Conservation (phyloP, 2,797 vertebrate genomes). For the Falco berigora region DNA sequence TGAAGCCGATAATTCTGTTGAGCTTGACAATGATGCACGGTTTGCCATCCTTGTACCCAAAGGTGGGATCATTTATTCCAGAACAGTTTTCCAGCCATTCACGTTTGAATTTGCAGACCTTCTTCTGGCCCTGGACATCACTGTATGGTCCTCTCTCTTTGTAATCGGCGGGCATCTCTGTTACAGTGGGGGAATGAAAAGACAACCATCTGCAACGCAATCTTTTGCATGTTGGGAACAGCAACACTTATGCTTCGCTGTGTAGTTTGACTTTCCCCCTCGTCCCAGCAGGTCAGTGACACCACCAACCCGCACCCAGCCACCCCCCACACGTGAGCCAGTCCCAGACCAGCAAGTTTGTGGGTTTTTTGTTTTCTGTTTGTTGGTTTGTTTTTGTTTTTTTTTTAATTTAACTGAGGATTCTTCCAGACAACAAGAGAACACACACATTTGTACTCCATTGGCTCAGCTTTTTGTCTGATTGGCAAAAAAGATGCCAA, state of each 20-base stretch:
- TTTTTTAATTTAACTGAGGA: not conserved
- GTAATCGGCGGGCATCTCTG: slow-evolving; percentile 63
- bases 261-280: not conserved
- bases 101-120: slow-evolving; percentile 81
- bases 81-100: slow-evolving; percentile 81
- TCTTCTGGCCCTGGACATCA: slow-evolving; percentile 35
- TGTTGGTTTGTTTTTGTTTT: no score
- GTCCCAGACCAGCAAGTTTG: not conserved
- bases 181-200: not conserved
- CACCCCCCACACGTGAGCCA: fast-evolving
- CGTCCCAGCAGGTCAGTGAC: not conserved
- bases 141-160: slow-evolving; percentile 73
- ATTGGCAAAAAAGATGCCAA: no score
- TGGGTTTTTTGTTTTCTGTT: no score
- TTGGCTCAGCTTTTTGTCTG: not conserved
- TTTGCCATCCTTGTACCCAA: slow-evolving; percentile 81
- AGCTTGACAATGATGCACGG: slow-evolving; percentile 93
- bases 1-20: slow-evolving; percentile 91
- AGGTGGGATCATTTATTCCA: slow-evolving; percentile 69
- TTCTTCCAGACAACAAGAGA: not conserved
- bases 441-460: not conserved
- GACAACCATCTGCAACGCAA: not conserved
- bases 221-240: not conserved
- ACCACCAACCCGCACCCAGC: not conserved
- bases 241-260: fast-evolving